phyloP scores from a whole-genome alignment of 2,888 invertebrate genomes.

The Xylota segnis region DNA sequence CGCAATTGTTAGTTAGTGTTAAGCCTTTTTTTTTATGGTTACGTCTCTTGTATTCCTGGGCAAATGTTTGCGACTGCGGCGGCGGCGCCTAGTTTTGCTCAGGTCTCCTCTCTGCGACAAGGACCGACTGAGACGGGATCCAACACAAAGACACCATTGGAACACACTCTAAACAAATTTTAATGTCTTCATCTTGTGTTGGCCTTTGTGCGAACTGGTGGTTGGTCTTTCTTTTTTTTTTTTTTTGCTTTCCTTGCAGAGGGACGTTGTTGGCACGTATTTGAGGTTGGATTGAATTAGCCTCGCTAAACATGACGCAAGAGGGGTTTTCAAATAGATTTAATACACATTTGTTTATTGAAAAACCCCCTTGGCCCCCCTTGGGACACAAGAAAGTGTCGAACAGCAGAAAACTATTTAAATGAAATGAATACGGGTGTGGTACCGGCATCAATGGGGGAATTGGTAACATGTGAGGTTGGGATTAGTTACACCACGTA shows the following conservation, averaged over 20 bases:
- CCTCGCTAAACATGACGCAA: constrained; percentile 47
- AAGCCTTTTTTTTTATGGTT: constrained; percentile 51
- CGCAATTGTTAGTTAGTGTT: constrained; percentile 72
- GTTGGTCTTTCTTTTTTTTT: constrained; percentile 5
- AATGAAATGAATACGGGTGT: constrained; percentile 65
- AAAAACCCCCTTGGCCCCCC: background rate
- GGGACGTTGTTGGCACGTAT: constrained; percentile 34
- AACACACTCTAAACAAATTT: constrained; percentile 60
- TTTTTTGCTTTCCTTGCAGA: too few relatives aligned
- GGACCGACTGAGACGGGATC: constrained; percentile 50
- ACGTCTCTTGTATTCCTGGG: constrained; percentile 32
- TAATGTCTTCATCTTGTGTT: constrained; percentile 73
- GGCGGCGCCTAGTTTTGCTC: constrained; percentile 63
- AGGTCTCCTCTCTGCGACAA: constrained; percentile 50
- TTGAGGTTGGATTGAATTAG: constrained; percentile 54
- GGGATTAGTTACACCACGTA: too few relatives aligned
- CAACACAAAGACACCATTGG: constrained; percentile 13
- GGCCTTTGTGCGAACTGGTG: constrained; percentile 30
- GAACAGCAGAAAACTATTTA: constrained; percentile 60
- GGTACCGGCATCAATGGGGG: constrained; percentile 46
- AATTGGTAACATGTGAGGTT: constrained; percentile 35
- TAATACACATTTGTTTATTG: constrained; percentile 50
- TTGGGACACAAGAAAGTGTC: constrained; percentile 39
- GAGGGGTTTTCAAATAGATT: constrained; percentile 30
- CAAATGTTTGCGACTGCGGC: constrained; percentile 14